Conservation (phyloP, 2,797 vertebrate genomes). For the Xiphorhynchus erythropygius region DNA sequence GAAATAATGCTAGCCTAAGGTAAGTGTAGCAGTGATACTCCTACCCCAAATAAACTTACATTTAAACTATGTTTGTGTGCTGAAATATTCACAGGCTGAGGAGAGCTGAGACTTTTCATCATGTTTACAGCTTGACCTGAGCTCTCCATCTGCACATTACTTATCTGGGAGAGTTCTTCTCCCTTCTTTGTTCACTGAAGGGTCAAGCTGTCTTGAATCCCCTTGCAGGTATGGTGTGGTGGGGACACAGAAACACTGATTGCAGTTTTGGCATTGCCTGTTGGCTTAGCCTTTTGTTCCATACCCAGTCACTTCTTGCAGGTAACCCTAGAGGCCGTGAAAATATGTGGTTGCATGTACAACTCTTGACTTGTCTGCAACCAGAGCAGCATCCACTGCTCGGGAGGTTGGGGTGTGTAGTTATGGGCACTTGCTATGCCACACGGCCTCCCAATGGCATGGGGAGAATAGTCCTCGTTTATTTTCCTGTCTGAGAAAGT, state of each 20-base stretch:
- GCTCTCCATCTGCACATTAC: neutral
- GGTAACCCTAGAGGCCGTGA: fast-evolving
- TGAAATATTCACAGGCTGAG: neutral
- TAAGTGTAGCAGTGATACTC: neutral
- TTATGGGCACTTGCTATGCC: neutral
- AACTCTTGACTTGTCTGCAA: neutral
- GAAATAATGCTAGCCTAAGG: neutral
- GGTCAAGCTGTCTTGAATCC: neutral
- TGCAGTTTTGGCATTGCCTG: neutral
- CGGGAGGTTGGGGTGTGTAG: fast-evolving
- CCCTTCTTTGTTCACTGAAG: neutral
- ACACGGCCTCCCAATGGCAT: fast-evolving
- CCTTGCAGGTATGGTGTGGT: fast-evolving
- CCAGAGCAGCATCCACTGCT: neutral
- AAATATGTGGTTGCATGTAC: fast-evolving
- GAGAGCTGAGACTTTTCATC: neutral
- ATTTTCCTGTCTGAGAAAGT: neutral
- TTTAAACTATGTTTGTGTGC: neutral
- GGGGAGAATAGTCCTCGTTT: neutral
- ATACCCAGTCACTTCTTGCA: neutral
- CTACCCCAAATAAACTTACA: neutral
- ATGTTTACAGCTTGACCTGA: neutral
- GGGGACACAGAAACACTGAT: neutral
- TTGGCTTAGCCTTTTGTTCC: neutral
- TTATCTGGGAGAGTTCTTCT: too few species aligned